Evolutionary conservation across 2,888 invertebrate genomes (phyloP).

Genomic region (Lasius platythorax): DNA sequence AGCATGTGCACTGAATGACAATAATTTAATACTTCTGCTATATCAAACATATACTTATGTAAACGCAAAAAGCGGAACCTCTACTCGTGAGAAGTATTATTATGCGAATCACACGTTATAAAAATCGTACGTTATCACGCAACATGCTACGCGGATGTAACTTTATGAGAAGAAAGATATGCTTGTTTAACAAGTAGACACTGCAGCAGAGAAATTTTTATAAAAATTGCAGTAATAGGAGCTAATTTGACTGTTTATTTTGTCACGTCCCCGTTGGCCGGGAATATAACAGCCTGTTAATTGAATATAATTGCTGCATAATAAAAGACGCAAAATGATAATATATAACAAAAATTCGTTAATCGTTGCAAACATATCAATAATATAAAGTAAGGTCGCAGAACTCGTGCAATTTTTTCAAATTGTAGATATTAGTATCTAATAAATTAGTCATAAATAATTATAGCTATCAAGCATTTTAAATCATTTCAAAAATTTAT

Average conservation of each 20-base stretch:
- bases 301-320: conserved; percentile 42
- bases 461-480: neutral
- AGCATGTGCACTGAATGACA: neutral
- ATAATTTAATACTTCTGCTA: too few species aligned
- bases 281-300: conserved; percentile 40
- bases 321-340: neutral
- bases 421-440: too few species aligned
- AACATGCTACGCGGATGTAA: conserved; percentile 38
- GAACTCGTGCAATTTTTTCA: neutral
- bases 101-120: conserved; percentile 18
- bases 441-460: neutral
- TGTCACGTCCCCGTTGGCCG: neutral
- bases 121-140: conserved; percentile 20
- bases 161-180: neutral
- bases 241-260: conserved; percentile 59
- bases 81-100: neutral
- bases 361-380: neutral
- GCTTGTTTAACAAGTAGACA: conserved; percentile 6
- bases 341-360: too few species aligned
- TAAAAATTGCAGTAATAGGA: conserved; percentile 50
- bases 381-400: neutral
- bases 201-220: neutral
- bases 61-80: neutral
- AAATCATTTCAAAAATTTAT: neutral
- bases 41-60: too few species aligned